Conservation (phyloP, 2,888 invertebrate genomes). For the Metallyticus violacea region DNA sequence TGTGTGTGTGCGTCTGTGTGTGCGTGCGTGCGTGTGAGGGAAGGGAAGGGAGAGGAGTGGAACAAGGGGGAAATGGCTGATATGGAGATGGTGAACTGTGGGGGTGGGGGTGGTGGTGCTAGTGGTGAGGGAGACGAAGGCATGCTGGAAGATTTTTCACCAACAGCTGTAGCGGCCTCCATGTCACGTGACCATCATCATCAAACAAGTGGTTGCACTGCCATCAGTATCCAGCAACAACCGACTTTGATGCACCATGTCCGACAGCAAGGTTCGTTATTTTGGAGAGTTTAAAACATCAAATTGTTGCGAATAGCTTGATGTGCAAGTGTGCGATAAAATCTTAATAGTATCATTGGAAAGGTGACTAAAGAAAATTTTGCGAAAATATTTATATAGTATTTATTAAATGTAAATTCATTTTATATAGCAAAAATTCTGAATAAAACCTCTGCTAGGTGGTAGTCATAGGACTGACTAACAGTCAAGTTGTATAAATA, state of each 20-base stretch:
- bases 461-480: too few species aligned
- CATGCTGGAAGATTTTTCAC: background rate
- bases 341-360: too few species aligned
- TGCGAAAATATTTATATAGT: too few species aligned
- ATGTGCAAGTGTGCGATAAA: too few species aligned
- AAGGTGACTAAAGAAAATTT: too few species aligned
- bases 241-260: background rate
- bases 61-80: background rate
- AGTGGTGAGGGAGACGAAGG: background rate
- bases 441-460: too few species aligned
- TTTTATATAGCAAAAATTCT: too few species aligned
- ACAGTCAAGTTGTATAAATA: too few species aligned
- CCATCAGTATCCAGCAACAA: background rate
- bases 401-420: too few species aligned
- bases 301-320: too few species aligned
- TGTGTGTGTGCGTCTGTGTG: background rate
- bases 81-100: background rate
- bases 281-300: too few species aligned
- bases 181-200: conserved; percentile 6
- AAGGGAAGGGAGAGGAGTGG: background rate
- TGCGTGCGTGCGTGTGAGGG: background rate
- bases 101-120: background rate
- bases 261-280: background rate
- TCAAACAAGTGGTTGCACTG: conserved; percentile 16
- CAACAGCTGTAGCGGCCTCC: background rate